Evolutionary conservation across 2,888 invertebrate species (phyloP).

Genomic region (Ichneumoninae sp.): DNA sequence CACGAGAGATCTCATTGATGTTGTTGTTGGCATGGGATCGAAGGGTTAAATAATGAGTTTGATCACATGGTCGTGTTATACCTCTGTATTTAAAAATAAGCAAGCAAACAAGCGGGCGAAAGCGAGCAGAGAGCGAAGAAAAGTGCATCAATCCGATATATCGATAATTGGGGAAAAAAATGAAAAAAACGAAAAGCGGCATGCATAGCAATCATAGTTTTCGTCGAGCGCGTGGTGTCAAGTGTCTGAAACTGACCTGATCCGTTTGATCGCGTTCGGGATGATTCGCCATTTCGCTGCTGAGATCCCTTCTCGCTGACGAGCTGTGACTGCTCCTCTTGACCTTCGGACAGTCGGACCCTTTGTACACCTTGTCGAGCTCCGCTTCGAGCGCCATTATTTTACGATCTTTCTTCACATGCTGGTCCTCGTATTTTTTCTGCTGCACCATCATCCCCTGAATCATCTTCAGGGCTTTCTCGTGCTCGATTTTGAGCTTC

Average conservation of each 20-base stretch:
- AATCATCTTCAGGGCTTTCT: constrained; percentile 87
- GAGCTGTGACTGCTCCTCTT: constrained; percentile 61
- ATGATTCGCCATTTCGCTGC: constrained; percentile 73
- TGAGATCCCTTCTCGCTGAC: constrained; percentile 72
- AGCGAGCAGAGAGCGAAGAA: not conserved
- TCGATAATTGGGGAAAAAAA: not conserved
- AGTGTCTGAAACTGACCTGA: constrained; percentile 76
- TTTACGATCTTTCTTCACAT: constrained; percentile 76
- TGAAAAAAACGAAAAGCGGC: constrained; percentile 4
- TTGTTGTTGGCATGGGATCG: constrained; percentile 12
- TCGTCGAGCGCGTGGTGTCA: constrained; percentile 6
- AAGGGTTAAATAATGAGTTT: constrained; percentile 39
- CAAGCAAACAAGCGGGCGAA: constrained; percentile 22
- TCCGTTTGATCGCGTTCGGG: constrained; percentile 78
- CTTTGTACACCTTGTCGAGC: constrained; percentile 67
- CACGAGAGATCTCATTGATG: constrained; percentile 9
- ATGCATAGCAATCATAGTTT: constrained; percentile 14
- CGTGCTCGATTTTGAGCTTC: constrained; percentile 86
- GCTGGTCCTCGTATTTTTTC: constrained; percentile 85
- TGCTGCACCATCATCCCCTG: constrained; percentile 87
- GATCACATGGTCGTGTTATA: constrained; percentile 30
- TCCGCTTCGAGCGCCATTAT: constrained; percentile 78
- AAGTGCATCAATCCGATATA: not conserved
- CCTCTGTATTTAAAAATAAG: constrained; percentile 30
- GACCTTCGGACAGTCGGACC: constrained; percentile 64